Conservation (phyloP, 2,797 vertebrate genomes). For the Pangasius krempfi region DNA sequence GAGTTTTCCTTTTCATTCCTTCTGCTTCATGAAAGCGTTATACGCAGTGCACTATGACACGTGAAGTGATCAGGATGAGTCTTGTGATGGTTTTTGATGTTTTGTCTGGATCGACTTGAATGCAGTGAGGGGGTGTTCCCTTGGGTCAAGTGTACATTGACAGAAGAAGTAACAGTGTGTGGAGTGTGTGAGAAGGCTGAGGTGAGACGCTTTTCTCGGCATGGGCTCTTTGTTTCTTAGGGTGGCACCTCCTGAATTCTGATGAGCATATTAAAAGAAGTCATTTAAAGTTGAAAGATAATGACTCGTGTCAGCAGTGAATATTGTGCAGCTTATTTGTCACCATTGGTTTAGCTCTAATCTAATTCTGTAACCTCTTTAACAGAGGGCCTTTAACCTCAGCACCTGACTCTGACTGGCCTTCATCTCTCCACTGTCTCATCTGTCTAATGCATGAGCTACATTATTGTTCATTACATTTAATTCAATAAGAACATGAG, state of each 20-base stretch:
- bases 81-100: not conserved
- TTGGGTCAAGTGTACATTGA: not conserved
- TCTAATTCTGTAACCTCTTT: conserved; percentile 38
- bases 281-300: conserved; percentile 54
- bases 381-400: conserved; percentile 45
- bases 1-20: not conserved
- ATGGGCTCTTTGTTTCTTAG: conserved; percentile 2
- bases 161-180: not conserved
- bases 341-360: conserved; percentile 42
- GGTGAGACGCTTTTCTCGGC: conserved; percentile 5
- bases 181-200: conserved; percentile 2
- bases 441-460: conserved; percentile 4
- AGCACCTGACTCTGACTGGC: conserved; percentile 24
- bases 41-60: not conserved
- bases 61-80: conserved; percentile 4
- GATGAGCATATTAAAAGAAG: conserved; percentile 61
- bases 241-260: conserved; percentile 56
- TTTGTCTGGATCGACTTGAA: conserved; percentile 21
- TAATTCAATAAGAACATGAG: conserved; percentile 30
- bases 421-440: conserved; percentile 21
- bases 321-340: conserved; percentile 28
- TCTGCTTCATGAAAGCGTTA: conserved; percentile 17
- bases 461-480: conserved; percentile 31
- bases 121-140: not conserved
- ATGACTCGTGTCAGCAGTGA: conserved; percentile 52